These are phyloP conservation scores for Melanargia galathea DNA, from an alignment of 2,888 invertebrate species.

Conservation along the genomic window DNA sequence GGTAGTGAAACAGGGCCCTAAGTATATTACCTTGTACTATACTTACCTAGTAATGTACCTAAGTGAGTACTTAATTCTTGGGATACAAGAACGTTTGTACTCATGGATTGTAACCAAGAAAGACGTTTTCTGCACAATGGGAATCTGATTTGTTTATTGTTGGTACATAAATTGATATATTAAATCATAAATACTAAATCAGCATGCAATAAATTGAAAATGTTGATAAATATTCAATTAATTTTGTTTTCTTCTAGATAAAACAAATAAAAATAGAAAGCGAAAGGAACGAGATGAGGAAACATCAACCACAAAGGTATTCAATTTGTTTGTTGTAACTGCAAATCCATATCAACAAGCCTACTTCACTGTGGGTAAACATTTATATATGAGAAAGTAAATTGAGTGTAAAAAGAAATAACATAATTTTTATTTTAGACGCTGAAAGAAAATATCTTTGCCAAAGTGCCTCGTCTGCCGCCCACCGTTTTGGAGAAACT, in stretches of 20 bases:
- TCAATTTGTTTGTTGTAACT: not conserved
- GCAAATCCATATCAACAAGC: not conserved
- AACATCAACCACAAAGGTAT: constrained; percentile 54
- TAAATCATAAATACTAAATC: too few species aligned
- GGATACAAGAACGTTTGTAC: too few species aligned
- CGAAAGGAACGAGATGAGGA: constrained; percentile 63
- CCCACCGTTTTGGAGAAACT: constrained; percentile 57
- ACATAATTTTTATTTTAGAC: constrained; percentile 48
- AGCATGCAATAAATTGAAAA: too few species aligned
- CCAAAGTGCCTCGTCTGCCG: constrained; percentile 62
- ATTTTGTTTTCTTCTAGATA: constrained; percentile 12
- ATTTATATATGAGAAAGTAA: not conserved
- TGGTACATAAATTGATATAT: too few species aligned
- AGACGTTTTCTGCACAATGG: too few species aligned
- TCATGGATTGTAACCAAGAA: too few species aligned
- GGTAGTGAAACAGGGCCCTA: too few species aligned
- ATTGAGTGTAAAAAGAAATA: not conserved
- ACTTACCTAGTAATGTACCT: too few species aligned
- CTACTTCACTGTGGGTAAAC: not conserved
- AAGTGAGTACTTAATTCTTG: too few species aligned
- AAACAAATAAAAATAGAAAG: constrained; percentile 50
- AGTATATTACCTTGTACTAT: too few species aligned
- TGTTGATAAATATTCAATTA: not conserved
- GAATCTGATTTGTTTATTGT: too few species aligned
- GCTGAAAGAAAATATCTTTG: constrained; percentile 55